Base-by-base conservation (phyloP, 30 jellyfish, hydroid and myxozoan species). In the Catostylus mosaicus region DNA sequence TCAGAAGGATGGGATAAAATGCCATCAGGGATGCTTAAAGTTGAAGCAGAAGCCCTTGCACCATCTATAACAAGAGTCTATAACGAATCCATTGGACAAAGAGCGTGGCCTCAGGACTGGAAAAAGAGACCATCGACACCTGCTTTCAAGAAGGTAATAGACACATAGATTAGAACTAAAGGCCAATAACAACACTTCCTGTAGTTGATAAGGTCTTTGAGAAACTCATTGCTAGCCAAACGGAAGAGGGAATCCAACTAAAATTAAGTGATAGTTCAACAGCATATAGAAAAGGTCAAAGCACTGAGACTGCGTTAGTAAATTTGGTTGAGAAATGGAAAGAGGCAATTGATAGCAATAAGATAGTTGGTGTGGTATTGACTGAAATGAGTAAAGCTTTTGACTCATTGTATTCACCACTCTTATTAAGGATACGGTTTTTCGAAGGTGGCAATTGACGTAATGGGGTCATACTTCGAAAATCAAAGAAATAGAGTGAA, bases 361-460 rank as follows among this genome's bases (percentile, higher is more conserved):
- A 76, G 88, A 61, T 76, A 2, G 66, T 76, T n/a, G 88, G 77
- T 4, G 78, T 76, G 22, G 35, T 76, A 20, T 76, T 78, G n/a
- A 78, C 89, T 2, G 81, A 78, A 50, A 61, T 78, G 89, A 78
- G 89, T 65, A 78, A 61, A 65, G 89, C 82, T 0, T 78, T 78
- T 63, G 81, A 78, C 59, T 65, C 81, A 0, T 24, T 61, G 48
- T 78, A 59, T 46, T 80, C 89, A 4, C 74, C 80, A 61, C 59
- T 78, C 33, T 22, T 78, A 23, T 1, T 78, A 63, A 65, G 40
- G 73, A 30, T 63, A 78, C 36, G 51, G 89, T 11, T 62, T 78
- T 60, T 0, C 70, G 1, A 43, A 63, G 35, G 81, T 59, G 4
- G 81, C 81, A 32, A 63, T 78, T 37, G 59, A 62, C 57, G 30